These are phyloP conservation scores for Galeopsomyia nigrocyanea DNA, from an alignment of 2,888 invertebrate genomes.

Conservation along the genomic window DNA sequence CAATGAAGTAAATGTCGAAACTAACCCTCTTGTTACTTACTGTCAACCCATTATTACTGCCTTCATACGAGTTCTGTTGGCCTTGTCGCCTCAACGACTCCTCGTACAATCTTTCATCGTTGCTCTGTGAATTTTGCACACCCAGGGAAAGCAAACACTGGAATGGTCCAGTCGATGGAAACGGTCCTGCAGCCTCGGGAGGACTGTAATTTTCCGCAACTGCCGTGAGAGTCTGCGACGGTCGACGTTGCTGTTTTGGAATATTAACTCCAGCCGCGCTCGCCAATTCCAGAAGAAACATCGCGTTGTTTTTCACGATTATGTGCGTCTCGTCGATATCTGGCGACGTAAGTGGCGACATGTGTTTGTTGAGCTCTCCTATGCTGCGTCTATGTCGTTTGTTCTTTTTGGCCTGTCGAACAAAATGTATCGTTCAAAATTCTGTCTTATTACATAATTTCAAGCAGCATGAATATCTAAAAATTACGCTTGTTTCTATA, in stretches of 20 bases:
- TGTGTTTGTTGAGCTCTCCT: constrained; percentile 50
- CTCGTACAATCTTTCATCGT: constrained; percentile 67
- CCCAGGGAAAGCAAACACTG: constrained; percentile 74
- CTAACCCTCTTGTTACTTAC: constrained; percentile 67
- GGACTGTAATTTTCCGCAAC: constrained; percentile 73
- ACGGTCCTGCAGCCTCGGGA: constrained; percentile 71
- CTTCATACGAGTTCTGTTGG: constrained; percentile 64
- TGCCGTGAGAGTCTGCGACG: constrained; percentile 70
- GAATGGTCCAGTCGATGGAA: constrained; percentile 73
- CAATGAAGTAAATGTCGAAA: constrained; percentile 7
- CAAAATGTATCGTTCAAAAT: not conserved
- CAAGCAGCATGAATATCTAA: not conserved
- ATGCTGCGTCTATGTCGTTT: constrained; percentile 47
- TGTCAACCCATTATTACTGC: constrained; percentile 52
- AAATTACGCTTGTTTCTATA: not conserved
- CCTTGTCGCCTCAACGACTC: constrained; percentile 70
- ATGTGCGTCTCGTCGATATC: constrained; percentile 73
- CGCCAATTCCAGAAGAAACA: constrained; percentile 91
- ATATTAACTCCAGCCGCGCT: constrained; percentile 76
- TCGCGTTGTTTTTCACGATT: constrained; percentile 92
- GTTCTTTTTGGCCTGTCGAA: constrained; percentile 49
- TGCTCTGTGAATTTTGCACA: constrained; percentile 58
- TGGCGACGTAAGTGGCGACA: constrained; percentile 64
- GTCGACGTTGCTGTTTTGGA: constrained; percentile 65
- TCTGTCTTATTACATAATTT: not conserved